Evolutionary conservation across 2,888 invertebrate species (phyloP).

Genomic region (Enchytraeus crypticus): DNA sequence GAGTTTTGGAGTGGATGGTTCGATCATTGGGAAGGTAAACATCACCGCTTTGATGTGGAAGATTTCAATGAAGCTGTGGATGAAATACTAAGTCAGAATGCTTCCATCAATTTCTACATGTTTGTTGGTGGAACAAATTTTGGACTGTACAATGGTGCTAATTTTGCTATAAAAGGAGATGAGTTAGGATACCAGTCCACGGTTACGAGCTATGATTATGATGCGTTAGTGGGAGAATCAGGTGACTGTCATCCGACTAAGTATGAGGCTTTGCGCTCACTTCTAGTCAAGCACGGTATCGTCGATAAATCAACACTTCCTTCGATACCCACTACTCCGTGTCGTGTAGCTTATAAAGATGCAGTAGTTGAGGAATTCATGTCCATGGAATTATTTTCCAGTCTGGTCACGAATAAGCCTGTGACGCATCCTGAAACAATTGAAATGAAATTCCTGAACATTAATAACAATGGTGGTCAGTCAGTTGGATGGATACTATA

Average conservation of each 20-base stretch:
- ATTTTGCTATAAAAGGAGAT: neutral
- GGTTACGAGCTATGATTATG: slow-evolving; percentile 25
- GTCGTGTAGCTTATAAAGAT: slow-evolving; percentile 6
- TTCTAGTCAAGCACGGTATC: slow-evolving; percentile 7
- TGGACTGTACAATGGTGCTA: slow-evolving; percentile 25
- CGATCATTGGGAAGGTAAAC: slow-evolving; percentile 27
- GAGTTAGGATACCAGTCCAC: slow-evolving; percentile 9
- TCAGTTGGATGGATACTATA: slow-evolving; percentile 56
- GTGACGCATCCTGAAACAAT: slow-evolving; percentile 6
- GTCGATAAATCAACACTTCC: slow-evolving; percentile 4
- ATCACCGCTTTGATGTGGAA: slow-evolving; percentile 7
- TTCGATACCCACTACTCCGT: neutral
- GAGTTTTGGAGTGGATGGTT: slow-evolving; percentile 29
- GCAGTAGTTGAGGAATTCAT: slow-evolving; percentile 1
- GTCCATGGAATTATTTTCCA: neutral
- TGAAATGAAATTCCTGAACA: slow-evolving; percentile 44
- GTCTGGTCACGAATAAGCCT: neutral
- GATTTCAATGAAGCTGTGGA: slow-evolving; percentile 11
- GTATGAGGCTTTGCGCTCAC: slow-evolving; percentile 9
- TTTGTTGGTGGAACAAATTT: slow-evolving; percentile 28
- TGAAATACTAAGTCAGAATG: slow-evolving; percentile 9
- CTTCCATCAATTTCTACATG: slow-evolving; percentile 29
- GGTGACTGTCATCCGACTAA: slow-evolving; percentile 18
- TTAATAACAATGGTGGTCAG: slow-evolving; percentile 50
- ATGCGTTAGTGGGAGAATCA: slow-evolving; percentile 19